Evolutionary conservation across 2,888 invertebrate species (phyloP).

Genomic region (Octonoba sinensis): DNA sequence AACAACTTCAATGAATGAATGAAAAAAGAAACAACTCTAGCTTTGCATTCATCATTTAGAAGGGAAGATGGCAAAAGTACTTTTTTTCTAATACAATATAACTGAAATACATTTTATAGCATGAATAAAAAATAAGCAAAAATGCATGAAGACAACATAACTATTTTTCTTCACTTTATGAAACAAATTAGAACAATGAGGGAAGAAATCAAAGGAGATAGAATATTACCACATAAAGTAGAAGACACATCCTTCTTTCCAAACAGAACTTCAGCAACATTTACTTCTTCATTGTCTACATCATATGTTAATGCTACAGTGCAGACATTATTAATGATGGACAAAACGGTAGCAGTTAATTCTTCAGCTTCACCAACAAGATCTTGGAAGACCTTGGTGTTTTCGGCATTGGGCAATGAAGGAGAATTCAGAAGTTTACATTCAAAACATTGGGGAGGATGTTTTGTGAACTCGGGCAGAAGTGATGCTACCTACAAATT

Average conservation of each 20-base stretch:
- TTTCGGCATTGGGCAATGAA: not conserved
- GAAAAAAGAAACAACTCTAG: no score
- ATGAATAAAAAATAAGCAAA: no score
- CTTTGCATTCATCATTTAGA: no score
- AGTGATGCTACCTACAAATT: constrained; percentile 29
- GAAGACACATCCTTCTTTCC: not conserved
- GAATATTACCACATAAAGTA: no score
- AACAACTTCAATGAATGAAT: no score
- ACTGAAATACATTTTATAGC: no score
- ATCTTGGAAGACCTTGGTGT: constrained; percentile 10
- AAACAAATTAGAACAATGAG: no score
- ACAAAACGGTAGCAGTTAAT: constrained; percentile 41
- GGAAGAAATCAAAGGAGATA: no score
- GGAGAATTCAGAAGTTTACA: constrained; percentile 41
- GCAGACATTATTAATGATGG: not conserved
- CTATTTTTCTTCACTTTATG: no score
- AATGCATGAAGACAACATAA: no score
- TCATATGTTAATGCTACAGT: constrained; percentile 26
- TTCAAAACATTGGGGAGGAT: constrained; percentile 36
- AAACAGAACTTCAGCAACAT: constrained; percentile 32
- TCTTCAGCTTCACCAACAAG: constrained; percentile 31
- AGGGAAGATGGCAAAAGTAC: no score
- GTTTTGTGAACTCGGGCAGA: constrained; percentile 24
- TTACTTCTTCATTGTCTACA: constrained; percentile 35
- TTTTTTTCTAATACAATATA: no score